Conservation (phyloP, 2,888 invertebrate species). For the Catocala nupta region DNA sequence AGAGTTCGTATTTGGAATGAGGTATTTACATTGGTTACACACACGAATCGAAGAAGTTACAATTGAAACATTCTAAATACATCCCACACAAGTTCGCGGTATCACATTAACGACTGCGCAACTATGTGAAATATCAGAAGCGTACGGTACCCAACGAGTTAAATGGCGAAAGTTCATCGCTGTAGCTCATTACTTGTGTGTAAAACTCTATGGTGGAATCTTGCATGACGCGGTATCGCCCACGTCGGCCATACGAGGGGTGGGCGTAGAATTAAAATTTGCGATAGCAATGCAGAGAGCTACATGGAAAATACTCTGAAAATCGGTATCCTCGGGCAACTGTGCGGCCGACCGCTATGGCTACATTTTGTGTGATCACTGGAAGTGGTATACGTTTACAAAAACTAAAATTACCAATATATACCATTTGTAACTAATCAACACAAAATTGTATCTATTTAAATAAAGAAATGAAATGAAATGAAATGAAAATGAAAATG, state of each 20-base stretch:
- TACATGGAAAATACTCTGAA: conserved; percentile 52
- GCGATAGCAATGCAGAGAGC: conserved; percentile 42
- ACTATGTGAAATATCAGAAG: conserved; percentile 65
- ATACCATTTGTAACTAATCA: not conserved
- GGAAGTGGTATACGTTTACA: conserved; percentile 21
- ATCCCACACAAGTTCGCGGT: conserved; percentile 42
- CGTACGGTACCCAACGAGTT: conserved; percentile 55
- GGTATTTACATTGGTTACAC: conserved; percentile 53
- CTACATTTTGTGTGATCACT: conserved; percentile 16
- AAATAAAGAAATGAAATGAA: too few species aligned
- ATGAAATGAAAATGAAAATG: too few species aligned
- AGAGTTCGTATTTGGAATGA: conserved; percentile 36
- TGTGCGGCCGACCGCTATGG: conserved; percentile 25
- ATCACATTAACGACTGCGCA: conserved; percentile 62
- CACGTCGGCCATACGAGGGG: conserved; percentile 18
- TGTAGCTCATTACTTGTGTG: conserved; percentile 53
- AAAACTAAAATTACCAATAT: not conserved
- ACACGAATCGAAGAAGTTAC: conserved; percentile 52
- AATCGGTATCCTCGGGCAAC: conserved; percentile 47
- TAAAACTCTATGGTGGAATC: conserved; percentile 54
- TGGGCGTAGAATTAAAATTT: conserved; percentile 53
- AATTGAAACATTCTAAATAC: conserved; percentile 57
- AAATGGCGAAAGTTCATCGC: conserved; percentile 69
- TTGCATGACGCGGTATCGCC: conserved; percentile 47
- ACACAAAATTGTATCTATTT: not conserved